Evolutionary conservation across 2,888 invertebrate genomes (phyloP).

Genomic region (Oscheius sp.): DNA sequence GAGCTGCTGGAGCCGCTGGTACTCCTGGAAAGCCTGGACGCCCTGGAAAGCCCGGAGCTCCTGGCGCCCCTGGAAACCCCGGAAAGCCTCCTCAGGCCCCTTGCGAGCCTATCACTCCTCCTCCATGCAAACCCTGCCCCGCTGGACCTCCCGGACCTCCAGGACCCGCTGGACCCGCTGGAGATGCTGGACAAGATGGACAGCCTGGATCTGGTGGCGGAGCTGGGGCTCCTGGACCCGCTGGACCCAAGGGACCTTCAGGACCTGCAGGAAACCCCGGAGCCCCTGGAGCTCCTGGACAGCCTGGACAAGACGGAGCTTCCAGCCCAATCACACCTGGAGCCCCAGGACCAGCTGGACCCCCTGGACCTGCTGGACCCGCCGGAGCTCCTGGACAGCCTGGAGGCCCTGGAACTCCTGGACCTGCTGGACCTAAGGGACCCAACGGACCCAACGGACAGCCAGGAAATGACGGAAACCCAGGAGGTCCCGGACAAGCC

Average conservation of each 20-base stretch:
- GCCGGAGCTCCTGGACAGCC: constrained; percentile 30
- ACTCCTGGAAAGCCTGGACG: constrained; percentile 20
- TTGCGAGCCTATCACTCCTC: constrained; percentile 62
- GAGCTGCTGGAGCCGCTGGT: constrained; percentile 59
- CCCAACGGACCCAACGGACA: constrained; percentile 48
- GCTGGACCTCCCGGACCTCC: constrained; percentile 40
- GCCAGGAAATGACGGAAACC: constrained; percentile 35
- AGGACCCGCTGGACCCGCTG: constrained; percentile 44
- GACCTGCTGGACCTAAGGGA: constrained; percentile 29
- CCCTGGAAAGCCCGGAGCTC: constrained; percentile 30
- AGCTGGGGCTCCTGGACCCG: constrained; percentile 54
- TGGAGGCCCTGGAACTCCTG: constrained; percentile 34
- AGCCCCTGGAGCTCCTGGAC: constrained; percentile 25
- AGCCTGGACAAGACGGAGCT: constrained; percentile 41
- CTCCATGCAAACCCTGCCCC: constrained; percentile 62
- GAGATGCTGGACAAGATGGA: constrained; percentile 53
- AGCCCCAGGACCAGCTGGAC: constrained; percentile 52
- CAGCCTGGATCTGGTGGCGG: constrained; percentile 43
- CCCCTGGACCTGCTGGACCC: constrained; percentile 31
- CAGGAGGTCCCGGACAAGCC: constrained; percentile 15
- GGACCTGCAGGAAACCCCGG: constrained; percentile 38
- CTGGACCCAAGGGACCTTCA: constrained; percentile 38
- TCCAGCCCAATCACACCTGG: constrained; percentile 55
- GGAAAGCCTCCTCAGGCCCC: constrained; percentile 57
- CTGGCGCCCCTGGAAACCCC: constrained; percentile 31